phyloP scores from a whole-genome alignment of 2,797 vertebrate genomes.

The Hoplostethus atlanticus region DNA sequence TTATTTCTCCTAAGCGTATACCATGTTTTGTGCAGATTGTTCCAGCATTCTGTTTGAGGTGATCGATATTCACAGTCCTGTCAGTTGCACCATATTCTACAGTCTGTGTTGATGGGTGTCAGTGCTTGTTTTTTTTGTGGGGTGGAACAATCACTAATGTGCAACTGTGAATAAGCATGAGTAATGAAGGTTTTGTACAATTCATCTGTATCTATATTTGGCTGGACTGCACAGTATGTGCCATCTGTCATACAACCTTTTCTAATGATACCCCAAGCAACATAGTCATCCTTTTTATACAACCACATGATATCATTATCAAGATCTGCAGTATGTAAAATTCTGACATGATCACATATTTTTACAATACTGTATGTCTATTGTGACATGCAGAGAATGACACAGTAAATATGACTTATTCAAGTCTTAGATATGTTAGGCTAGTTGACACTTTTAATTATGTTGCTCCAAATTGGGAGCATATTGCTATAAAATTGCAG shows the following conservation, averaged over 20 bases:
- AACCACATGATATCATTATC: conserved; percentile 65
- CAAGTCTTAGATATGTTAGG: conserved; percentile 85
- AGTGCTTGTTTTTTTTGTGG: conserved; percentile 64
- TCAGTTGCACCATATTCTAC: conserved; percentile 72
- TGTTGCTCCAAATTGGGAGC: conserved; percentile 73
- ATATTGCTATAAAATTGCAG: conserved; percentile 87
- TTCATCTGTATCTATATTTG: conserved; percentile 61
- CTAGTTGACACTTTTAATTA: conserved; percentile 81
- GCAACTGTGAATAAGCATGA: conserved; percentile 74
- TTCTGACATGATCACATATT: conserved; percentile 75
- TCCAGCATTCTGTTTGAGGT: conserved; percentile 85
- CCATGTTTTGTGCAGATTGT: conserved; percentile 84
- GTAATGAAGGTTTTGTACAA: conserved; percentile 56
- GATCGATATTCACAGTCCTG: conserved; percentile 76
- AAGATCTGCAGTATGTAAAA: conserved; percentile 77
- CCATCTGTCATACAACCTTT: conserved; percentile 50
- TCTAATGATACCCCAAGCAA: conserved; percentile 43
- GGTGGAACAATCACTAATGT: conserved; percentile 75
- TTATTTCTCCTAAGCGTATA: conserved; percentile 71
- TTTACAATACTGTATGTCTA: conserved; percentile 84
- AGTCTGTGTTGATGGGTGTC: conserved; percentile 75
- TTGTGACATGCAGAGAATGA: conserved; percentile 85
- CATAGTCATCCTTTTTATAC: conserved; percentile 63
- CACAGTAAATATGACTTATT: conserved; percentile 84
- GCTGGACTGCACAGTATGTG: conserved; percentile 69